Percentiles rank a stretch among this genome's conserved stretches.
Evolutionary conservation across 2,113 vertebrate genomes (phyloP).

Genomic region (Pelvicachromis taeniatus): DNA sequence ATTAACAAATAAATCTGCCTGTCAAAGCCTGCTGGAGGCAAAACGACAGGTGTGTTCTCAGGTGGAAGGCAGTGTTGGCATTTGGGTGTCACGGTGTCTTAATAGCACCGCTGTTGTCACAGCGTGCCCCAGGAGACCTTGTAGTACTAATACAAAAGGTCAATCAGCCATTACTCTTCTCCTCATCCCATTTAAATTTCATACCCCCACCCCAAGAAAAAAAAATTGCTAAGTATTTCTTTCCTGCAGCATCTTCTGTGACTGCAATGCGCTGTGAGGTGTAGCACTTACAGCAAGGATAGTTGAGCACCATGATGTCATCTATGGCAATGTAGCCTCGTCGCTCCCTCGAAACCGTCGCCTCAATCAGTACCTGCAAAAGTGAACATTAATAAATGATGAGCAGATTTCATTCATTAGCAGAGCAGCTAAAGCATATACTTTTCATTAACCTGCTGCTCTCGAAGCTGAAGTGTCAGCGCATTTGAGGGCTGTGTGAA

Average conservation of each 20-base stretch:
- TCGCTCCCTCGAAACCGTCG: constrained; percentile 82
- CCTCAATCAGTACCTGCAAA: constrained; percentile 90
- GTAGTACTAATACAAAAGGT: constrained; percentile 24
- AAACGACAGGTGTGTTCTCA: constrained; percentile 27
- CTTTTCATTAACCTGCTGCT: not conserved
- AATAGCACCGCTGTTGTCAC: constrained; percentile 8
- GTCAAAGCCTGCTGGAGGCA: constrained; percentile 3
- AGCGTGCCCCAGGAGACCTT: constrained; percentile 7
- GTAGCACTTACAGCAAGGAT: constrained; percentile 91
- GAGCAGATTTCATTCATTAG: not conserved
- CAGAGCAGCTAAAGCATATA: not conserved
- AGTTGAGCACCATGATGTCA: constrained; percentile 93
- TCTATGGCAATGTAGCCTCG: constrained; percentile 91
- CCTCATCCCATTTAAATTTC: constrained; percentile 8
- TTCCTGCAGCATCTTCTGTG: not conserved
- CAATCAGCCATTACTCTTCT: constrained; percentile 30
- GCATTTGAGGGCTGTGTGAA: not conserved
- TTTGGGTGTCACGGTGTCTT: constrained; percentile 26
- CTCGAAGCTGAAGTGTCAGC: not conserved
- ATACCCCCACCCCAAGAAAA: not conserved
- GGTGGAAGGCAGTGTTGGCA: constrained; percentile 7
- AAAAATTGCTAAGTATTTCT: not conserved
- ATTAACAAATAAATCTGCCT: constrained; percentile 18
- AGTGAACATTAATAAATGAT: constrained; percentile 8
- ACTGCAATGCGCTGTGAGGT: constrained; percentile 36